A percentile compares a stretch with the other conserved stretches of the same genome.
Evolutionary conservation across 2,113 vertebrate species (phyloP).

Genomic region (Verasper variegatus): DNA sequence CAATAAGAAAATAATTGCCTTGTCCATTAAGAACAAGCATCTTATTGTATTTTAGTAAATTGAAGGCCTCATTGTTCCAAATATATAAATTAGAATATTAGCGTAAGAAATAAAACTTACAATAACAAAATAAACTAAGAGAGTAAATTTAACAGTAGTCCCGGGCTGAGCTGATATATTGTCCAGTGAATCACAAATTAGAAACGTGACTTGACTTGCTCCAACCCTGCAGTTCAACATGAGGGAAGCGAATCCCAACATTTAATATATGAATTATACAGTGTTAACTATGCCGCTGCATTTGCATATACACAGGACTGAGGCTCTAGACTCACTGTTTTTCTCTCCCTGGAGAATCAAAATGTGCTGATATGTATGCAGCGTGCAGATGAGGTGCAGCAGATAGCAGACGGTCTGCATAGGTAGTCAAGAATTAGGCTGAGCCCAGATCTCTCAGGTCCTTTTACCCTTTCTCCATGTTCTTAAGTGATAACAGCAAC

Average conservation of each 20-base stretch:
- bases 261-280: constrained; percentile 16
- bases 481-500: constrained; percentile 79
- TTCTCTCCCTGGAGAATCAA: constrained; percentile 13
- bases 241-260: not conserved
- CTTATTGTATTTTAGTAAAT: too few relatives aligned
- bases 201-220: not conserved
- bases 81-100: not conserved
- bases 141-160: not conserved
- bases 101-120: not conserved
- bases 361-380: constrained; percentile 23
- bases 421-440: constrained; percentile 38
- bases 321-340: constrained; percentile 12
- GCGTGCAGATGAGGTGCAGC: constrained; percentile 47
- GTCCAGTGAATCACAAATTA: not conserved
- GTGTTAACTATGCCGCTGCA: constrained; percentile 10
- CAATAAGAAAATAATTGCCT: too few relatives aligned
- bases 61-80: not conserved
- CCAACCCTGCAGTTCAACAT: not conserved
- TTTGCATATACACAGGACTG: constrained; percentile 17
- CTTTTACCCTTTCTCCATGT: constrained; percentile 67
- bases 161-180: not conserved
- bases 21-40: too few relatives aligned
- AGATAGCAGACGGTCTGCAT: constrained; percentile 23
- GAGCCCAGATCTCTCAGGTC: constrained; percentile 58
- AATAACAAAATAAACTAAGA: not conserved